Conservation (phyloP, 2,888 invertebrate genomes). For the Mellilla xanthometata region DNA sequence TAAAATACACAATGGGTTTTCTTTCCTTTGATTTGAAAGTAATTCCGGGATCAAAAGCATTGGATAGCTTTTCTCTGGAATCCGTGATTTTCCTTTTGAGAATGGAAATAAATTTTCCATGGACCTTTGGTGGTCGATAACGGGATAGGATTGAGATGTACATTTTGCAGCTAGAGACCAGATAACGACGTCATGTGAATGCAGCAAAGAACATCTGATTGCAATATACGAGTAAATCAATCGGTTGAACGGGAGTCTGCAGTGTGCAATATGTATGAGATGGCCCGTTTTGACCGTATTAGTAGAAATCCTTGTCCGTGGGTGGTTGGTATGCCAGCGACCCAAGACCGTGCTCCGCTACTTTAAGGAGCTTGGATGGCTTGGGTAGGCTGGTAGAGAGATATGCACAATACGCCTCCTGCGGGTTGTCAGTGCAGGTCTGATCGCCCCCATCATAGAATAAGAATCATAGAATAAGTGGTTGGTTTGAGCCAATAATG, state of each 20-base stretch:
- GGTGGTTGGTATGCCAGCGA: conserved; percentile 38
- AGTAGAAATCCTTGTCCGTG: conserved; percentile 39
- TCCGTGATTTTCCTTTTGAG: conserved; percentile 7
- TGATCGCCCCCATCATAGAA: too few species aligned
- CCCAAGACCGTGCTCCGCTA: too few species aligned
- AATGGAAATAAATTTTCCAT: conserved; percentile 1
- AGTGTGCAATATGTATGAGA: conserved; percentile 58
- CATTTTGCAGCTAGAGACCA: conserved; percentile 3
- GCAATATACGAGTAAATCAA: conserved; percentile 67
- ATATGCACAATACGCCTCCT: too few species aligned
- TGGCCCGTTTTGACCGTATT: conserved; percentile 61
- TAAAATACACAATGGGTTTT: background rate
- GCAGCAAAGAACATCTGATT: conserved; percentile 49
- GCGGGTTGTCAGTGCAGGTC: too few species aligned
- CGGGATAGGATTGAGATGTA: conserved; percentile 3
- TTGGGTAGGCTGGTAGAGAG: too few species aligned
- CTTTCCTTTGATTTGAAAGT: conserved; percentile 8
- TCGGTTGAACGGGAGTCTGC: conserved; percentile 50
- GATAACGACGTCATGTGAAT: conserved; percentile 43
- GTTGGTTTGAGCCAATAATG: too few species aligned
- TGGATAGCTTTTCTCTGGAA: background rate
- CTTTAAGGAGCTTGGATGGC: too few species aligned
- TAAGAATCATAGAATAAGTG: too few species aligned
- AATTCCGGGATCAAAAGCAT: conserved; percentile 6
- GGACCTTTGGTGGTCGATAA: conserved; percentile 8